A percentile compares a stretch with the other conserved stretches of the same genome.
Evolutionary conservation across 1,140 invertebrate species (phyloP).

Genomic region (Euwallacea similis): DNA sequence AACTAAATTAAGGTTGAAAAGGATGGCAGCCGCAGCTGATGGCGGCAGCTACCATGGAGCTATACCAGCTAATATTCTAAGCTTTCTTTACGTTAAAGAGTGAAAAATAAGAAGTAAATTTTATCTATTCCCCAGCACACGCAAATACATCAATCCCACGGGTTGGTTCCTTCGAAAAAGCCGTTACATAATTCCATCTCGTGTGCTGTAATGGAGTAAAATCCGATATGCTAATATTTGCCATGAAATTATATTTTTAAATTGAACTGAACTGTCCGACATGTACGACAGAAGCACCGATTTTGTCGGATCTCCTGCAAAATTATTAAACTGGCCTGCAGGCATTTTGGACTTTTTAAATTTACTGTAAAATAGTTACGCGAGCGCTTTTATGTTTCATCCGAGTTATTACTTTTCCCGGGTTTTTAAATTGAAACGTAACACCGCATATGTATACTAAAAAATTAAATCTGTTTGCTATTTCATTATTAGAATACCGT

Average conservation of each 20-base stretch:
- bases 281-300: slow-evolving; percentile 16
- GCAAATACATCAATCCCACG: too few species aligned
- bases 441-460: slow-evolving; percentile 28
- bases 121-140: too few species aligned
- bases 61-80: too few species aligned
- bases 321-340: slow-evolving; percentile 40
- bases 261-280: slow-evolving; percentile 46
- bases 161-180: too few species aligned
- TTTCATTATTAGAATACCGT: slow-evolving; percentile 32
- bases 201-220: slow-evolving; percentile 50
- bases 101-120: too few species aligned
- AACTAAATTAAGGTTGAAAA: too few species aligned
- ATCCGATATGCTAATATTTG: slow-evolving; percentile 53
- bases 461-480: slow-evolving; percentile 38
- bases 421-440: slow-evolving; percentile 36
- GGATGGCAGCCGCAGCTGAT: too few species aligned
- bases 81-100: too few species aligned
- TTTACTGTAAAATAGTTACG: slow-evolving; percentile 42
- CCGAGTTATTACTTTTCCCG: slow-evolving; percentile 34
- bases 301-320: slow-evolving; percentile 40
- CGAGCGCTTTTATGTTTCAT: slow-evolving; percentile 36
- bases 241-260: slow-evolving; percentile 51
- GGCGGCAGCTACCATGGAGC: too few species aligned
- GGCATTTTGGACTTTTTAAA: slow-evolving; percentile 35
- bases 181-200: slow-evolving; percentile 28